Percentiles rank a stretch among this genome's conserved stretches.
Conservation (phyloP, 1,140 invertebrate genomes). For the Thaumatotibia leucotreta region DNA sequence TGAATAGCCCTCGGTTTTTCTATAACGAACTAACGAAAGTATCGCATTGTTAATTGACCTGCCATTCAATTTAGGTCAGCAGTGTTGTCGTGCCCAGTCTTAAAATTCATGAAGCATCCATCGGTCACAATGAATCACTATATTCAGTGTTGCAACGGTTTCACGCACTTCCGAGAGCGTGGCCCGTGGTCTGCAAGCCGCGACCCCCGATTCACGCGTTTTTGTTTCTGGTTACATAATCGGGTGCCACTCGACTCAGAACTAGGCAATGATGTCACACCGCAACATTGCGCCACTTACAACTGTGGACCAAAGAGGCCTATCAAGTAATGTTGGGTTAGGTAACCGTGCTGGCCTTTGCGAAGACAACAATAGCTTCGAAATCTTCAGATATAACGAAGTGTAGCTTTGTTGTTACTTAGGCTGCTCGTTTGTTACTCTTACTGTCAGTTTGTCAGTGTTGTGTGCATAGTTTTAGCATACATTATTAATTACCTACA, state of each 20-base stretch:
- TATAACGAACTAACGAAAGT: neutral
- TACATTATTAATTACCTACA: too few relatives aligned
- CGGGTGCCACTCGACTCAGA: constrained; percentile 60
- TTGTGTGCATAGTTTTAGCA: too few relatives aligned
- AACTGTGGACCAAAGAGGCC: constrained; percentile 22
- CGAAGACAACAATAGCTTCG: neutral
- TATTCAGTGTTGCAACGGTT: constrained; percentile 33
- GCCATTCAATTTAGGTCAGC: neutral
- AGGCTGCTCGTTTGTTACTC: neutral
- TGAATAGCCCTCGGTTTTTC: too few relatives aligned
- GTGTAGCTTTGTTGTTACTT: neutral
- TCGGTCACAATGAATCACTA: constrained; percentile 21
- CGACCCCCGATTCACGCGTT: constrained; percentile 62
- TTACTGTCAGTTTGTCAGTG: too few relatives aligned
- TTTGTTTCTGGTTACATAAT: constrained; percentile 71
- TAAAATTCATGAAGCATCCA: neutral
- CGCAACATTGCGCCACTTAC: constrained; percentile 71
- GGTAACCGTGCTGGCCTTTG: constrained; percentile 1
- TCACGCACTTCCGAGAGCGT: constrained; percentile 70
- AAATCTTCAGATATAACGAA: neutral
- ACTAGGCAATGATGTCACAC: constrained; percentile 74
- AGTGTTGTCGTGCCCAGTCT: neutral
- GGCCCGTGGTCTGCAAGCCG: constrained; percentile 45
- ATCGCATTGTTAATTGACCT: neutral
- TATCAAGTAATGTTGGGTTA: constrained; percentile 22